Evolutionary conservation across 1,140 invertebrate species (phyloP).

Genomic region (Drosophila cardini): DNA sequence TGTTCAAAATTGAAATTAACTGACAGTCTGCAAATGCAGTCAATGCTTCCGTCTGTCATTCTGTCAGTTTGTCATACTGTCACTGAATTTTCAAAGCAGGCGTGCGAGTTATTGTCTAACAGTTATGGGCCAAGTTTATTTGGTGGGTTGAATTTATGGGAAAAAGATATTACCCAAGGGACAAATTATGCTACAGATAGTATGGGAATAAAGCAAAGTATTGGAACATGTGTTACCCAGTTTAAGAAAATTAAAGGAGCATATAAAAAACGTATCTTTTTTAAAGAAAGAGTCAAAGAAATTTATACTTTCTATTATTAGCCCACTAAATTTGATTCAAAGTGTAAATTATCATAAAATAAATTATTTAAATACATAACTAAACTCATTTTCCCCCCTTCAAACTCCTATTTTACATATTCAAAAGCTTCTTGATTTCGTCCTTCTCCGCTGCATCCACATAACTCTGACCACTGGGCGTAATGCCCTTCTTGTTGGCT

Average conservation of each 20-base stretch:
- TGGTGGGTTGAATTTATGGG: neutral
- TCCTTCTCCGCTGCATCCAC: conserved; percentile 95
- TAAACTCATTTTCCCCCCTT: neutral
- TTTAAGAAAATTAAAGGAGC: no score
- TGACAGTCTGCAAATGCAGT: conserved; percentile 51
- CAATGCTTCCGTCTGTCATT: conserved; percentile 11
- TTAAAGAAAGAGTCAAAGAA: no score
- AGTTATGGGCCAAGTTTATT: neutral
- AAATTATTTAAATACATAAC: neutral
- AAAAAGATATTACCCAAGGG: conserved; percentile 6
- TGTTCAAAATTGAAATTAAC: conserved; percentile 81
- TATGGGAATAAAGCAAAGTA: neutral
- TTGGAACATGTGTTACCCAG: no score
- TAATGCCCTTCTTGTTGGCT: conserved; percentile 91
- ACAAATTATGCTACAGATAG: neutral
- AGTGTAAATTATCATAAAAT: no score
- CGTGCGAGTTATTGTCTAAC: conserved; percentile 12
- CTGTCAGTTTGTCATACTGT: no score
- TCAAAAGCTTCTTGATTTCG: conserved; percentile 88
- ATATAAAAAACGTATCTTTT: no score
- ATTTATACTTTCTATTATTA: no score
- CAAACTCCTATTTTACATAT: neutral
- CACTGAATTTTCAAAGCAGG: conserved; percentile 8
- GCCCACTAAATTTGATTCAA: no score
- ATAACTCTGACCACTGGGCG: conserved; percentile 94